Conservation (phyloP, 2,113 vertebrate genomes). For the Misgurnus mizolepis region DNA sequence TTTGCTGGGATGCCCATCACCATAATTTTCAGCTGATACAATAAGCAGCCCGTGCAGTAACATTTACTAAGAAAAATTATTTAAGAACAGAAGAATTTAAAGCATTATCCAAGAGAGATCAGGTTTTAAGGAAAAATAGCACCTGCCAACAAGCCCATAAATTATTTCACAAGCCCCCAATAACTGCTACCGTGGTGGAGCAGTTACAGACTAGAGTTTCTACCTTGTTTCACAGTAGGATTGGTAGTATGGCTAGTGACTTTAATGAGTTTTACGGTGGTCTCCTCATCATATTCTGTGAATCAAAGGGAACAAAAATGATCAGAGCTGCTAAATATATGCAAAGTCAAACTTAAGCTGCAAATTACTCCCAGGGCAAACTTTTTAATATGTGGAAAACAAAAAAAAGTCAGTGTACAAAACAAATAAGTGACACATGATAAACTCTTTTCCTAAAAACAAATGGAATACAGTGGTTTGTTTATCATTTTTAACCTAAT, state of each 20-base stretch:
- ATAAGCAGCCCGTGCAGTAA: not conserved
- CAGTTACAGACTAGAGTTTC: conserved; percentile 55
- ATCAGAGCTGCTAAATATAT: conserved; percentile 36
- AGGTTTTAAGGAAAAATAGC: not conserved
- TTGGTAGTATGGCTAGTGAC: conserved; percentile 37
- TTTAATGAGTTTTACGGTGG: conserved; percentile 52
- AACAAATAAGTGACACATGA: too few species aligned
- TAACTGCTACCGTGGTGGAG: conserved; percentile 32
- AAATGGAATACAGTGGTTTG: too few species aligned
- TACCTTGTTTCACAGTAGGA: conserved; percentile 66
- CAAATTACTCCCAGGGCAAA: not conserved
- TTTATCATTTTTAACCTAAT: too few species aligned
- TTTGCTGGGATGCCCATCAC: conserved; percentile 15
- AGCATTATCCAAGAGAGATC: not conserved
- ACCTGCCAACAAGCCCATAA: not conserved
- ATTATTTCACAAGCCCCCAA: conserved; percentile 36
- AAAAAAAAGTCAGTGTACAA: not conserved
- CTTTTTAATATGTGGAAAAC: not conserved
- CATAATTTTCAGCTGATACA: not conserved
- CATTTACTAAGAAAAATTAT: not conserved
- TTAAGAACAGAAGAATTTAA: too few species aligned
- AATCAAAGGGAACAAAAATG: conserved; percentile 69
- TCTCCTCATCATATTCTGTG: conserved; percentile 66
- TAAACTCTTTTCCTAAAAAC: too few species aligned
- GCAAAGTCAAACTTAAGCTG: not conserved